Evolutionary conservation across 2,797 vertebrate genomes (phyloP).

Genomic region (Xenopus petersii): DNA sequence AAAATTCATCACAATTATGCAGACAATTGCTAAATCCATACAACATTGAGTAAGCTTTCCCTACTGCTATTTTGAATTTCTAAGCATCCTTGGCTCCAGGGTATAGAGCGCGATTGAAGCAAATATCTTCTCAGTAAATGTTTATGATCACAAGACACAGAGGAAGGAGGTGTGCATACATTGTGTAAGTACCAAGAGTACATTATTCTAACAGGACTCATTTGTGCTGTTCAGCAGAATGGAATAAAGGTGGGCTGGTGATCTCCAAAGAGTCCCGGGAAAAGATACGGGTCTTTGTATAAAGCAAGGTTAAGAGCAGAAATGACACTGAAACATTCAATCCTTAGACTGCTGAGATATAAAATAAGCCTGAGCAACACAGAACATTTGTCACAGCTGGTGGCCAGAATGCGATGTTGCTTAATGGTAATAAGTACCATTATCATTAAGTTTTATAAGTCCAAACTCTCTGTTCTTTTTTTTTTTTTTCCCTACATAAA

Average conservation of each 20-base stretch:
- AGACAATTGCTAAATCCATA: constrained; percentile 29
- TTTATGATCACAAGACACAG: constrained; percentile 38
- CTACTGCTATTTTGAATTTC: constrained; percentile 33
- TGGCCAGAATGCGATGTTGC: constrained; percentile 39
- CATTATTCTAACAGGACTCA: constrained; percentile 25
- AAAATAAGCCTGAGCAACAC: constrained; percentile 37
- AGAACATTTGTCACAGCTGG: constrained; percentile 47
- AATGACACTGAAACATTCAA: constrained; percentile 26
- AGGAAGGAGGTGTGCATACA: constrained; percentile 31
- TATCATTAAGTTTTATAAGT: constrained; percentile 38
- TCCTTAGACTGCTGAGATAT: constrained; percentile 39
- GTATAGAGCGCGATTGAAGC: constrained; percentile 30
- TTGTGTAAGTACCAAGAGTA: constrained; percentile 5
- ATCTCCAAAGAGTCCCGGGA: constrained; percentile 21
- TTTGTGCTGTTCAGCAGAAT: constrained; percentile 28
- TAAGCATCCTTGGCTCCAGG: constrained; percentile 35
- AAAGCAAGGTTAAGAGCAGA: constrained; percentile 36
- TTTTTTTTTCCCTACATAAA: neutral
- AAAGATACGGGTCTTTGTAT: constrained; percentile 30
- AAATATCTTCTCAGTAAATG: constrained; percentile 43
- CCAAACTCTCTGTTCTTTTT: constrained; percentile 11
- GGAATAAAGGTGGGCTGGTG: constrained; percentile 33
- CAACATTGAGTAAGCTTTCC: constrained; percentile 20
- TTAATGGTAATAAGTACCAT: constrained; percentile 43
- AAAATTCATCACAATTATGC: constrained; percentile 35